Evolutionary conservation across 2,113 vertebrate species (phyloP).

Genomic region (Tyto alba): DNA sequence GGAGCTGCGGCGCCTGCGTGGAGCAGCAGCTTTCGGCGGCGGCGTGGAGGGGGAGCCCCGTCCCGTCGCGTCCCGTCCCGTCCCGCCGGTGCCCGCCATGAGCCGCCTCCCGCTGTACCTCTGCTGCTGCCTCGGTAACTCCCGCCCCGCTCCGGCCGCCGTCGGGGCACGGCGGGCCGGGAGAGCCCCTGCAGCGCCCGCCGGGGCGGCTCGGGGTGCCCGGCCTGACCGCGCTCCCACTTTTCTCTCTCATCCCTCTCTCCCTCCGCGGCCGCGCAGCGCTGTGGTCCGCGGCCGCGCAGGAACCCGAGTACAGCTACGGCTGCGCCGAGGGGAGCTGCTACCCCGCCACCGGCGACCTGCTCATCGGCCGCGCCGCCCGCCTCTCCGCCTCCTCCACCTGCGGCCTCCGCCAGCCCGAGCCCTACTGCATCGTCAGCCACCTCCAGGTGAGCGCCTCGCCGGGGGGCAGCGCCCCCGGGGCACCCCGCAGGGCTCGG

Average conservation of each 20-base stretch:
- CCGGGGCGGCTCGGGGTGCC: not conserved
- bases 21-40: not conserved
- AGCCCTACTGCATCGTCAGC: slow-evolving; percentile 95
- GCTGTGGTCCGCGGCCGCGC: slow-evolving; percentile 61
- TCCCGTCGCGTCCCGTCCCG: not conserved
- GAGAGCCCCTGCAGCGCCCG: not conserved
- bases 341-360: slow-evolving; percentile 94
- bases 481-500: not conserved
- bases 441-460: slow-evolving; percentile 87
- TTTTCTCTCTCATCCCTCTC: not conserved
- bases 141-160: not conserved
- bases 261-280: slow-evolving; percentile 32
- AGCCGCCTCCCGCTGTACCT: slow-evolving; percentile 46
- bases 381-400: slow-evolving; percentile 87
- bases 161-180: not conserved
- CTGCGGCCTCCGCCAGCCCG: slow-evolving; percentile 80
- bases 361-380: slow-evolving; percentile 87
- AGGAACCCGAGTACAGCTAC: slow-evolving; percentile 83
- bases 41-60: not conserved
- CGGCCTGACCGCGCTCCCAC: not conserved
- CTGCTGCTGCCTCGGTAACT: slow-evolving; percentile 66
- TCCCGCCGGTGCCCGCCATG: slow-evolving; percentile 24
- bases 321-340: slow-evolving; percentile 94
- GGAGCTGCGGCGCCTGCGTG: slow-evolving; percentile 64
- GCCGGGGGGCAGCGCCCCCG: not conserved